Evolutionary conservation across 1,140 invertebrate genomes (phyloP).

Genomic region (Zeugodacus cucurbitae): DNA sequence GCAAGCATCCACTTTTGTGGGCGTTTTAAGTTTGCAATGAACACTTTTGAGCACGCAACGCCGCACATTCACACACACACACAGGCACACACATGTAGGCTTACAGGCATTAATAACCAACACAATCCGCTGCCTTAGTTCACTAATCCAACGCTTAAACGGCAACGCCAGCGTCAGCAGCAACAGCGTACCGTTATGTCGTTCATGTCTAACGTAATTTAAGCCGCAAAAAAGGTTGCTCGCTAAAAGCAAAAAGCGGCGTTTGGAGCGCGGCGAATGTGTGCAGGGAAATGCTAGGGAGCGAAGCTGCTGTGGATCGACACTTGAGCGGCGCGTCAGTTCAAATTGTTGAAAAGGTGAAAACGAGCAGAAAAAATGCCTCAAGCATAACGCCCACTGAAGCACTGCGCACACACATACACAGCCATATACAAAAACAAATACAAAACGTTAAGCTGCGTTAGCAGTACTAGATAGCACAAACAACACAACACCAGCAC

Average conservation of each 20-base stretch:
- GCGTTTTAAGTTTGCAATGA: constrained; percentile 33
- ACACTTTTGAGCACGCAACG: not conserved
- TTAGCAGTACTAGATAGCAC: no score
- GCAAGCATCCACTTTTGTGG: constrained; percentile 29
- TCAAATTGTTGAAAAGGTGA: constrained; percentile 35
- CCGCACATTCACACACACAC: not conserved
- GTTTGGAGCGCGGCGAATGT: not conserved
- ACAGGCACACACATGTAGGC: not conserved
- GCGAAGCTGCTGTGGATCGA: not conserved
- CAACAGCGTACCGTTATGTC: not conserved
- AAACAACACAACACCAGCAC: not conserved
- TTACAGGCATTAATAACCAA: not conserved
- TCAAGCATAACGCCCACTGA: not conserved
- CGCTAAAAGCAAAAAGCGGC: not conserved
- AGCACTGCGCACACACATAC: not conserved
- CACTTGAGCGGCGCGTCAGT: constrained; percentile 12
- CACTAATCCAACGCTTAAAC: constrained; percentile 27
- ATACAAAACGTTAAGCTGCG: not conserved
- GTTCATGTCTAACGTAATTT: constrained; percentile 33
- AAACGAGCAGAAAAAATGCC: constrained; percentile 35
- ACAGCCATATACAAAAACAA: not conserved
- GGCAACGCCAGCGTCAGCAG: not conserved
- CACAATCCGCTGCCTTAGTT: constrained; percentile 20
- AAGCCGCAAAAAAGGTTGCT: constrained; percentile 5
- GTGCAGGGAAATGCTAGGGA: not conserved